These are phyloP conservation scores for Brenthis hecate DNA, from an alignment of 2,888 invertebrate species.

Conservation along the genomic window DNA sequence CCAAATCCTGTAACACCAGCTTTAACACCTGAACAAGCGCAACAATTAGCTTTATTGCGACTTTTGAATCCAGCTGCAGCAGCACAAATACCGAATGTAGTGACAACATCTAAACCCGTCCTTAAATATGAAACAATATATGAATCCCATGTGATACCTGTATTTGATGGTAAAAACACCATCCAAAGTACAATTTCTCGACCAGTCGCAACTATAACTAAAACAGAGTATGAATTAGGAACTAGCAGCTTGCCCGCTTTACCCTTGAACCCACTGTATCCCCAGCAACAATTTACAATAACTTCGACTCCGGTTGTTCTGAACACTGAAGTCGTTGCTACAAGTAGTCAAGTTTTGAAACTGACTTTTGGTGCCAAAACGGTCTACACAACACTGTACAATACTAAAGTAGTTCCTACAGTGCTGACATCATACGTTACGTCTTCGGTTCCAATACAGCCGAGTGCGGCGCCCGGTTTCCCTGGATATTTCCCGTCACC, in stretches of 20 bases:
- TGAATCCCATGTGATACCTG: slow-evolving; percentile 91
- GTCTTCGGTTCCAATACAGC: slow-evolving; percentile 88
- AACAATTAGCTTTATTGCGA: slow-evolving; percentile 88
- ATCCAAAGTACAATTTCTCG: slow-evolving; percentile 90
- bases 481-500: slow-evolving; percentile 91
- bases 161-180: slow-evolving; percentile 89
- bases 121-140: slow-evolving; percentile 89
- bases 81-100: slow-evolving; percentile 85
- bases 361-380: slow-evolving; percentile 96
- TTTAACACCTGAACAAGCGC: slow-evolving; percentile 87
- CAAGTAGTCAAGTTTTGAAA: slow-evolving; percentile 91
- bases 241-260: slow-evolving; percentile 86
- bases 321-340: slow-evolving; percentile 89
- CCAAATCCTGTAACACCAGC: slow-evolving; percentile 76
- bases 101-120: slow-evolving; percentile 90
- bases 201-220: slow-evolving; percentile 89
- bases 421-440: slow-evolving; percentile 92
- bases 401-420: slow-evolving; percentile 91
- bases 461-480: slow-evolving; percentile 82
- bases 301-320: slow-evolving; percentile 91
- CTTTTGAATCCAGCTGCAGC: slow-evolving; percentile 87
- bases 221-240: slow-evolving; percentile 90
- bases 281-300: slow-evolving; percentile 87
- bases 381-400: slow-evolving; percentile 92
- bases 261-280: slow-evolving; percentile 80